Evolutionary conservation across 37 sponge, comb jelly and placozoan species (phyloP), one percentile per base, ranked within the genome.

Genomic region (Dysidea cf. avara): DNA sequence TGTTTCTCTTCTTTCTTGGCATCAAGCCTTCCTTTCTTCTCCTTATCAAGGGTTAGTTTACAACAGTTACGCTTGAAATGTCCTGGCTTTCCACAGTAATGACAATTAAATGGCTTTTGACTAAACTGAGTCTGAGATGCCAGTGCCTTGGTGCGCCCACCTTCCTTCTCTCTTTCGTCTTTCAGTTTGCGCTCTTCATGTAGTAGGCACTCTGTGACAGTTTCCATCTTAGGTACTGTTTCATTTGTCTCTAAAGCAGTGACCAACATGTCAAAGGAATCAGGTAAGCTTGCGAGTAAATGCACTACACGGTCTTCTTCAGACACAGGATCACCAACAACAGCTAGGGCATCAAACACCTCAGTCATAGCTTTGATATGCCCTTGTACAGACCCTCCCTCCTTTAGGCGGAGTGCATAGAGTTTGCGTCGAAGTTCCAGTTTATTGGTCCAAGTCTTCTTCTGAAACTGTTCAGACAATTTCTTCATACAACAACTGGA

Each of bases 211-310:
- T 81, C 74, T 17, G 65, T 81, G 32, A 81, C 75, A 38, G 66
- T 58, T 22, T 81, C 82, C 63, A 81, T 81, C 72, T 81, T 71
- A 17, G 83, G 83, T 47, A 82, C 83, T 40, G 73, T 61, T 48
- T 47, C 50, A 39, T 58, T 82, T 22, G 83, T 75, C 52, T 82
- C 83, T 16, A 82, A 61, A 33, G 83, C 83, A 56, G 83, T 82
- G 12, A 82, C 75, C 51, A 82, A 53, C 68, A 74, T 59, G 33
- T 38, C 36, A 67, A 48, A 82, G 34, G 74, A 82, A 14, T 82
- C 83, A 25, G 83, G 83, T 39, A 82, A 66, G 61, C 83, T 82
- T 39, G 83, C 83, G 18, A 82, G 37, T 43, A 82, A 21, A 40
- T n/a, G n/a, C n/a, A n/a, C n/a, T n/a, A n/a, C n/a, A n/a, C n/a